phyloP scores from a whole-genome alignment of 2,113 vertebrate genomes.

The Antechinus stuartii region DNA sequence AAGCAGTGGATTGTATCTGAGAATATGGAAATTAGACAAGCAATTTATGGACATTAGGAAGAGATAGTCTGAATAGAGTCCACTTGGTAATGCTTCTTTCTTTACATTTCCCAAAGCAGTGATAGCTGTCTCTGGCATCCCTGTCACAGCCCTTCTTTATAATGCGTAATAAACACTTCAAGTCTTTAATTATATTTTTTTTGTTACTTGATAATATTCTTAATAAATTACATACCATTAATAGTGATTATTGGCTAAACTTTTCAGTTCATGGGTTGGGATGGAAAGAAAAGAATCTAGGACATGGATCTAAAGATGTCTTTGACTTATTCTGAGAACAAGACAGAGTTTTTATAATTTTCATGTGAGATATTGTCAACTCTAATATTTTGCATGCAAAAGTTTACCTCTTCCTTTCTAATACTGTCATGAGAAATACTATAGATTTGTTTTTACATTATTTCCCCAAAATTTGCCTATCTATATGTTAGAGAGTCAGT shows the following conservation, averaged over 20 bases:
- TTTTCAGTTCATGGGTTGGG: not conserved
- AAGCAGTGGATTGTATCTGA: not conserved
- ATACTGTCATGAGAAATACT: not conserved
- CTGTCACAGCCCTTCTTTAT: not conserved
- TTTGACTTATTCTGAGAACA: not conserved
- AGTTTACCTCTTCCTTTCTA: not conserved
- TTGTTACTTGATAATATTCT: not conserved
- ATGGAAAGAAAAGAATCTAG: not conserved
- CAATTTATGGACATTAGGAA: not conserved
- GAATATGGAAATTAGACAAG: accelerated
- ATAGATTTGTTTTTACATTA: not conserved
- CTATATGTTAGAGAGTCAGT: not conserved
- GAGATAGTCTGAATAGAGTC: not conserved
- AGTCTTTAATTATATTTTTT: not conserved
- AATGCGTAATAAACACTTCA: not conserved
- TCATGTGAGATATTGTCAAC: not conserved
- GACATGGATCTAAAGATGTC: not conserved
- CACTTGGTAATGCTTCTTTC: not conserved
- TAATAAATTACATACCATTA: not conserved
- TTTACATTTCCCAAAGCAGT: not conserved
- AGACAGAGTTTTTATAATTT: not conserved
- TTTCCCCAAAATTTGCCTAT: not conserved
- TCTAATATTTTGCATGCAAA: not conserved
- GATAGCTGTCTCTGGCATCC: not conserved
- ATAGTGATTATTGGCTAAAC: not conserved